Base-by-base conservation (phyloP, 2,113 vertebrate species). In the Tretioscincus oriximinensis region DNA sequence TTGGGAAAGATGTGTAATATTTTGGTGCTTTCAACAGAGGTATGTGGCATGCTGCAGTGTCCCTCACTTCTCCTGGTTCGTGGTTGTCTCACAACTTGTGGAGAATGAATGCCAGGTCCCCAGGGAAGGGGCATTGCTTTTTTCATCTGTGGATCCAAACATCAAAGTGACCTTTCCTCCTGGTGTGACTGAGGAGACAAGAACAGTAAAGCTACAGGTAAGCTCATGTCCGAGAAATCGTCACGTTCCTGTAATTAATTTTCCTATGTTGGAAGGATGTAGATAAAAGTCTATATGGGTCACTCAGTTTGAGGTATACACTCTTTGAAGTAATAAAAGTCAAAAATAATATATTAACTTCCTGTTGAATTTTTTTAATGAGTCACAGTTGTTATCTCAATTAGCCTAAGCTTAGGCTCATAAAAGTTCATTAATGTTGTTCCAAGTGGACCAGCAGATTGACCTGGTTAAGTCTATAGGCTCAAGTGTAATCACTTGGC, bases 11-110 rank as follows among this genome's bases (percentile, higher is more conserved):
- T 41, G 1, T 54, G 41, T 12, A 66, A 63, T 61, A 86, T 58
- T 58, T 16, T 2, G n/a, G 60, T 65, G 83, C 31, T 73, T 31
- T 64, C 83, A 77, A 63, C 92, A 88, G 90, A 76, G 92, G 58
- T 87, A 93, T 86, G 83, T 97, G 94, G 98, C 97, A 14, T 95
- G 91, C 88, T 98, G 97, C 87, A 93, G 90, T 9, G 96, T 98
- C 41, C 92, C 87, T 31, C 97, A 99, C 80, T 99, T 99, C 93
- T 99, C 98, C 5, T 99, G 98, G 97, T 99, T 99, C 86, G 95
- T 99, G 12, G 97, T 95, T 5, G 93, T 99, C 16, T 96, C 95
- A 11, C 95, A 96, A 66, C 97, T 96, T 8, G 94, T 96, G 80
- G 95, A 94, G 83, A 94, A 99, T 77, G 88, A 92, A 76, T 98